Base-by-base conservation (phyloP, 1,140 invertebrate species). In the Caerostris darwini region DNA sequence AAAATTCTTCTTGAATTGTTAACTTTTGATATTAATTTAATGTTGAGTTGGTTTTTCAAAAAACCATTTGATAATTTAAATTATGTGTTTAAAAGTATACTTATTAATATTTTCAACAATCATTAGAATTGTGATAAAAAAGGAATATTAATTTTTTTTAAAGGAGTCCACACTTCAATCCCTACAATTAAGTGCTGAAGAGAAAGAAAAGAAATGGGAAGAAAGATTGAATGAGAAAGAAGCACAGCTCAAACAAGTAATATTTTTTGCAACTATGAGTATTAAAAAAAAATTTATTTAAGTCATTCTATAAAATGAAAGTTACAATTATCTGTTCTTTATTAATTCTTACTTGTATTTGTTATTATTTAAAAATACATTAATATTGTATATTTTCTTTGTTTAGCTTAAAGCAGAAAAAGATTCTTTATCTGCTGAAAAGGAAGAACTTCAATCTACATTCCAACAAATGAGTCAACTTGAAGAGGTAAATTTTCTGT, bases 201-300 rank as follows among this genome's bases (percentile, higher is more conserved):
- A 96, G 69, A 97, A 97, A 95, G 97, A 98, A 96, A 96, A 96
- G 88, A 96, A 97, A 95, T 98, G 97, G 98, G 96, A 97, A 94
- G 96, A 96, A 77, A 93, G 97, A 96, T 95, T 98, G 67, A 95
- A 96, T 61, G 96, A 96, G 83, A 97, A 97, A 95, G 97, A 97
- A 95, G 96, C 96, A 57, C 97, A 97, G 95, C 96, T 97, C 90
- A 96, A 97, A 95, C 96, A 96, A 92, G 96, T 97, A 94, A 97
- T 5, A 59, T 34, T 34, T 34, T 34, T 34, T 34, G 34, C 34
- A 34, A 34, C 34, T 34, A 34, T 34, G 34, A 34, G 34, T 34
- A 34, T 34, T 34, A 34, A 34, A 34, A 34, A 34, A 34, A 34
- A 34, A 34, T 34, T 34, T 34, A 34, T 34, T 34, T 34, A 34